Evolutionary conservation across 2,888 invertebrate species (phyloP).

Genomic region (Dendrolimus houi): DNA sequence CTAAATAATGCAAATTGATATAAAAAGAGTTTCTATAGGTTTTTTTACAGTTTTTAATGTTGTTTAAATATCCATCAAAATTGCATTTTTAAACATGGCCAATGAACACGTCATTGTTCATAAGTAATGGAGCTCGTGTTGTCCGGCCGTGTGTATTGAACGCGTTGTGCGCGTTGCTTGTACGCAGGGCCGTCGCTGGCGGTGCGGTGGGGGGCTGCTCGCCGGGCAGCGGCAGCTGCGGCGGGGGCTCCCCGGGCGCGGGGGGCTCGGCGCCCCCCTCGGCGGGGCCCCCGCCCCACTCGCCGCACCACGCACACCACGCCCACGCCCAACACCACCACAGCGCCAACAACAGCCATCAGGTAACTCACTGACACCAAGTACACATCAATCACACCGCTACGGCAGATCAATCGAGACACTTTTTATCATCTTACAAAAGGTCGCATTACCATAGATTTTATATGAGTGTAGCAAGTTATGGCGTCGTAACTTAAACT

Average conservation of each 20-base stretch:
- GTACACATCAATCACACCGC: too few relatives aligned
- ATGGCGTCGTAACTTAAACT: too few relatives aligned
- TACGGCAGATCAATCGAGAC: too few relatives aligned
- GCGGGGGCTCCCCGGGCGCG: slow-evolving; percentile 62
- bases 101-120: neutral
- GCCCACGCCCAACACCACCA: slow-evolving; percentile 14
- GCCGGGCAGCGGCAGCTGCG: slow-evolving; percentile 67
- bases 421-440: too few relatives aligned
- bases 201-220: slow-evolving; percentile 34
- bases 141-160: neutral
- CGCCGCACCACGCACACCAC: slow-evolving; percentile 26
- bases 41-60: too few relatives aligned
- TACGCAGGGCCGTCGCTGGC: slow-evolving; percentile 21
- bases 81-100: neutral
- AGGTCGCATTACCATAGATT: too few relatives aligned
- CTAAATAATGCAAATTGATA: too few relatives aligned
- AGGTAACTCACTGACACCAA: slow-evolving; percentile 24
- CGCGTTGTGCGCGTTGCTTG: slow-evolving; percentile 1
- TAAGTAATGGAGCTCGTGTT: too few relatives aligned
- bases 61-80: too few relatives aligned
- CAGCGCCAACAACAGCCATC: slow-evolving; percentile 22
- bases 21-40: too few relatives aligned
- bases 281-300: slow-evolving; percentile 56
- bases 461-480: too few relatives aligned
- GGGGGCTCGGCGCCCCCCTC: slow-evolving; percentile 57